phyloP scores from a whole-genome alignment of 1,140 invertebrate species.

The Formica exsecta region DNA sequence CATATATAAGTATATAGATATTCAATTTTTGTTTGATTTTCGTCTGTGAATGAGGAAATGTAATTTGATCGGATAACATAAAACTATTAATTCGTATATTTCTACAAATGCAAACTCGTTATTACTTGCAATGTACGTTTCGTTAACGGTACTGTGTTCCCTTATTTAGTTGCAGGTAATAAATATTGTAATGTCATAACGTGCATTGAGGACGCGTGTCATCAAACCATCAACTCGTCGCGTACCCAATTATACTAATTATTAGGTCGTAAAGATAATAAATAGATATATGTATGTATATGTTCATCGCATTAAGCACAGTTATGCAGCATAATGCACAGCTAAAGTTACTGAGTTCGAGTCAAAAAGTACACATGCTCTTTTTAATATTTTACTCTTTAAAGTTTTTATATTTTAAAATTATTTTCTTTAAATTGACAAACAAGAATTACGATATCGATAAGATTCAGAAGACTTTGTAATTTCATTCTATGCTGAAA shows the following conservation, averaged over 20 bases:
- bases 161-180: conserved; percentile 35
- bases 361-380: background rate
- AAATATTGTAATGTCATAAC: conserved; percentile 29
- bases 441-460: background rate
- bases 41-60: background rate
- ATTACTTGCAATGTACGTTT: conserved; percentile 4
- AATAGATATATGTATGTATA: background rate
- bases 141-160: conserved; percentile 10
- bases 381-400: background rate
- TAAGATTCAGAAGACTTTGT: background rate
- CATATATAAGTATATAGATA: background rate
- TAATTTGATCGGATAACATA: conserved; percentile 30
- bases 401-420: background rate
- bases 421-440: background rate
- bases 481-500: background rate
- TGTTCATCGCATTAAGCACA: background rate
- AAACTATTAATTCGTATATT: conserved; percentile 17
- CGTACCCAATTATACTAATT: conserved; percentile 29
- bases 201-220: conserved; percentile 21
- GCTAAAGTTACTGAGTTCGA: background rate
- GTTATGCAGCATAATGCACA: background rate
- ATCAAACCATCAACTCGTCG: conserved; percentile 29
- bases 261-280: conserved; percentile 26
- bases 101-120: background rate
- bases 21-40: background rate